Evolutionary conservation across 1,140 invertebrate genomes (phyloP).

Genomic region (Laupala kohalensis): DNA sequence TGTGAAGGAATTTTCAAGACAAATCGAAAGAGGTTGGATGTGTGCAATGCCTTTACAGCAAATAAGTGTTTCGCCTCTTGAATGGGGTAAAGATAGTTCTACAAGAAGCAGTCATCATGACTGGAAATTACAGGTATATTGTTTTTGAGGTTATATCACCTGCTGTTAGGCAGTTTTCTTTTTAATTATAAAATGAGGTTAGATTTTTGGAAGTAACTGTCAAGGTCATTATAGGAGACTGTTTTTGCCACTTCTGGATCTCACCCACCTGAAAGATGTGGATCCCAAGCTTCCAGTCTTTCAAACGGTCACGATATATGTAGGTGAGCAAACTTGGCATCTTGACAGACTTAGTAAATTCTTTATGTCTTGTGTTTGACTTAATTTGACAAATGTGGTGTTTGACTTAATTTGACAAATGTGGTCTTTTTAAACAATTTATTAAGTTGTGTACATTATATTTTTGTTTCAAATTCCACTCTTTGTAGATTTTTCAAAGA

Average conservation of each 20-base stretch:
- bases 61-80: constrained; percentile 14
- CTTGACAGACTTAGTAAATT: too few species aligned
- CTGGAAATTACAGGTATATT: constrained; percentile 13
- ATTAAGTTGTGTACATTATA: too few species aligned
- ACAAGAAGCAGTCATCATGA: constrained; percentile 9
- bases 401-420: too few species aligned
- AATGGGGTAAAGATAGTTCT: constrained; percentile 12
- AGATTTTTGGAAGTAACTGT: neutral
- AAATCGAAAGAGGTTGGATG: too few species aligned
- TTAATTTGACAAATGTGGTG: too few species aligned
- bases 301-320: constrained; percentile 16
- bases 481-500: too few species aligned
- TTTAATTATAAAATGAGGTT: neutral
- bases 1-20: too few species aligned
- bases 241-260: constrained; percentile 7
- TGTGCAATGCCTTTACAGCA: constrained; percentile 14
- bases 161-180: neutral
- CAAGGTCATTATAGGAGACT: constrained; percentile 3
- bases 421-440: too few species aligned
- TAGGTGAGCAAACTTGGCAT: constrained; percentile 3
- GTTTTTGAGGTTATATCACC: neutral
- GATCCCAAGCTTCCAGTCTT: constrained; percentile 15
- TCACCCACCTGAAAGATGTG: constrained; percentile 9
- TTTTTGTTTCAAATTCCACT: too few species aligned
- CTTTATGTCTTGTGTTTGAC: too few species aligned